Evolutionary conservation across 2,113 vertebrate genomes (phyloP).

Genomic region (Leptocoma aspasia): DNA sequence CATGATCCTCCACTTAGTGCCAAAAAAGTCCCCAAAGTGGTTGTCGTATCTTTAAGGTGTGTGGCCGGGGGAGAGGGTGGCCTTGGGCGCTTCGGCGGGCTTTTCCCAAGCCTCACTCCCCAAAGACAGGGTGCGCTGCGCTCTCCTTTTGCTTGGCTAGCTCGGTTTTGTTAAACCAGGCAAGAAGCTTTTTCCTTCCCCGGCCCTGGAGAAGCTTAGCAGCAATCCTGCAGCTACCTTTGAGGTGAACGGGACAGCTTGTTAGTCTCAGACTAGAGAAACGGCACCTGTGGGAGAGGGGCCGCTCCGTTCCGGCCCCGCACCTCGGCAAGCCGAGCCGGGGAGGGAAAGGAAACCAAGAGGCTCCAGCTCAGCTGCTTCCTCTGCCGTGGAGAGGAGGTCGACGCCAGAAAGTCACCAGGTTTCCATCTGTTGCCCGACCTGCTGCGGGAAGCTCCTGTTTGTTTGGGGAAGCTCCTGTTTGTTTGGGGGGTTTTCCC

Average conservation of each 20-base stretch:
- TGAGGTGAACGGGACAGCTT: background rate
- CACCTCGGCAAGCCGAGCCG: background rate
- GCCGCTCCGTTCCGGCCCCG: background rate
- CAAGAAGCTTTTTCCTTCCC: background rate
- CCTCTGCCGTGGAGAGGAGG: background rate
- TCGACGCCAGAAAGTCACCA: background rate
- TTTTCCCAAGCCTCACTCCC: background rate
- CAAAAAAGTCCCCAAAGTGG: background rate
- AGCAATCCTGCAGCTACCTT: background rate
- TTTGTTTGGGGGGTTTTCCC: fast-evolving
- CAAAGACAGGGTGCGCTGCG: background rate
- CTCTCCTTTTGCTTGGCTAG: background rate
- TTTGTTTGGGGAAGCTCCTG: fast-evolving
- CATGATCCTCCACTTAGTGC: background rate
- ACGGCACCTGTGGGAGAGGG: background rate
- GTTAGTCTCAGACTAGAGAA: too few relatives aligned
- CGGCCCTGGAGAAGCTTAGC: background rate
- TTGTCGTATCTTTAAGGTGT: too few relatives aligned
- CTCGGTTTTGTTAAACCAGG: background rate
- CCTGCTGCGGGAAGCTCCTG: background rate
- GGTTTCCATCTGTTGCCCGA: background rate
- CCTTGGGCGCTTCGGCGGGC: too few relatives aligned
- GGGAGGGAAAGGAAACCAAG: background rate
- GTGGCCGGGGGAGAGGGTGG: background rate
- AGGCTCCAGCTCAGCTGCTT: background rate